Evolutionary conservation across 2,113 vertebrate species (phyloP).

Genomic region (Nothoprocta pentlandii): DNA sequence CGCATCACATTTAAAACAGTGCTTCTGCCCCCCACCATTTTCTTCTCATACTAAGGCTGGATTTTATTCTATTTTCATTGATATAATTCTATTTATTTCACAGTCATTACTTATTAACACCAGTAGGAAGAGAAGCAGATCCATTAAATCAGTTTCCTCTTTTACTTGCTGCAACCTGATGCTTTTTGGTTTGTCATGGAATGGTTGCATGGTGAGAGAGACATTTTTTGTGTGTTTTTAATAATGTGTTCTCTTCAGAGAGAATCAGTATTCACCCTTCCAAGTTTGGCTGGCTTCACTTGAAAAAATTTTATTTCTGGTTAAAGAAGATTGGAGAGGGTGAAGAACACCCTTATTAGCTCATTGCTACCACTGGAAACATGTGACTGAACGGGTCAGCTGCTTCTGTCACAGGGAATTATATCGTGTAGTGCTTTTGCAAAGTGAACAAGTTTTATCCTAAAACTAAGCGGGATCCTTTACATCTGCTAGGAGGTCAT

Average conservation of each 20-base stretch:
- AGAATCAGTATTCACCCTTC: slow-evolving; percentile 28
- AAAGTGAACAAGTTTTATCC: background rate
- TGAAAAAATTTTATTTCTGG: slow-evolving; percentile 29
- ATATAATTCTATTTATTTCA: slow-evolving; percentile 55
- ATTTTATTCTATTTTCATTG: slow-evolving; percentile 26
- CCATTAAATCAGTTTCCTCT: slow-evolving; percentile 44
- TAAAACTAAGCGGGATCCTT: slow-evolving; percentile 4
- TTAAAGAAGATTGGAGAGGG: background rate
- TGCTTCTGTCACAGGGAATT: background rate
- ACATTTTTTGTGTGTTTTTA: slow-evolving; percentile 62
- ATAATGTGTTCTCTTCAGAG: slow-evolving; percentile 59
- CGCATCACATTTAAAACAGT: background rate
- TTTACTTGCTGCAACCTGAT: slow-evolving; percentile 61
- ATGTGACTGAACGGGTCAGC: background rate
- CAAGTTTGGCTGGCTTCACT: background rate
- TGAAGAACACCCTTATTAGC: background rate
- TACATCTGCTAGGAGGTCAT: background rate
- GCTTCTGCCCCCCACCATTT: background rate
- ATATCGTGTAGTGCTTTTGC: background rate
- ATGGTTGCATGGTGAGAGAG: slow-evolving; percentile 34
- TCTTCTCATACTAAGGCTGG: slow-evolving; percentile 4
- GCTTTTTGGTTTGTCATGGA: slow-evolving; percentile 56
- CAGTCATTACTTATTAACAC: slow-evolving; percentile 34
- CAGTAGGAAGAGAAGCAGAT: slow-evolving; percentile 30
- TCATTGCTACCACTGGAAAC: background rate